phyloP scores from a whole-genome alignment of 2,888 invertebrate genomes.

The Melangyna quadrimaculata region DNA sequence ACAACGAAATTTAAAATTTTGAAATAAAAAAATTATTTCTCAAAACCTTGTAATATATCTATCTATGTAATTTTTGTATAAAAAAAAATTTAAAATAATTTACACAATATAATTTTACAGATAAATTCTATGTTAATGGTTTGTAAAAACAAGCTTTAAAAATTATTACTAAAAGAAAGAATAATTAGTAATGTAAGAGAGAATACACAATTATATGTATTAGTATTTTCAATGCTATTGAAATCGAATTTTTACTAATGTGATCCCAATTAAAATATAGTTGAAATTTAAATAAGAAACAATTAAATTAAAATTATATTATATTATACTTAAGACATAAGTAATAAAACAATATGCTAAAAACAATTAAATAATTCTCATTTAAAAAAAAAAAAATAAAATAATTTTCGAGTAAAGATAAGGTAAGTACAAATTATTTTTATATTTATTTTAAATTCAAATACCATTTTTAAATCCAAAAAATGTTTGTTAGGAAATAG shows the following conservation, averaged over 20 bases:
- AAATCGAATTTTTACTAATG: constrained; percentile 20
- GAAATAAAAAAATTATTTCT: neutral
- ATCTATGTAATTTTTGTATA: neutral
- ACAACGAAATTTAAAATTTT: constrained; percentile 8
- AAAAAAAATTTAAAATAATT: neutral
- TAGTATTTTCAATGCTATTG: constrained; percentile 1
- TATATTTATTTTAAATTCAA: too few species aligned
- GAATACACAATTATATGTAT: neutral
- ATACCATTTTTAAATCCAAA: too few species aligned
- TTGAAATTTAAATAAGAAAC: neutral
- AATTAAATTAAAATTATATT: neutral
- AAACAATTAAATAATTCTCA: too few species aligned
- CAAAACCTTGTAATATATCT: neutral
- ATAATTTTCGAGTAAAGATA: too few species aligned
- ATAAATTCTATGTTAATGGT: too few species aligned
- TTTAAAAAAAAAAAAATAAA: too few species aligned
- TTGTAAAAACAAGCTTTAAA: neutral
- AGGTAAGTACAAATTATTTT: too few species aligned
- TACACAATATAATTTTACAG: neutral
- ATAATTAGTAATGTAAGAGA: too few species aligned
- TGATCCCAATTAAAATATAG: constrained; percentile 3
- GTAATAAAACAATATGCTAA: neutral
- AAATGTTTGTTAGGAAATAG: too few species aligned
- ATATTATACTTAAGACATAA: neutral
- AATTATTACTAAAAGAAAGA: too few species aligned